Base-by-base conservation (phyloP, 2,888 invertebrate species). In the Arenicola marina region DNA sequence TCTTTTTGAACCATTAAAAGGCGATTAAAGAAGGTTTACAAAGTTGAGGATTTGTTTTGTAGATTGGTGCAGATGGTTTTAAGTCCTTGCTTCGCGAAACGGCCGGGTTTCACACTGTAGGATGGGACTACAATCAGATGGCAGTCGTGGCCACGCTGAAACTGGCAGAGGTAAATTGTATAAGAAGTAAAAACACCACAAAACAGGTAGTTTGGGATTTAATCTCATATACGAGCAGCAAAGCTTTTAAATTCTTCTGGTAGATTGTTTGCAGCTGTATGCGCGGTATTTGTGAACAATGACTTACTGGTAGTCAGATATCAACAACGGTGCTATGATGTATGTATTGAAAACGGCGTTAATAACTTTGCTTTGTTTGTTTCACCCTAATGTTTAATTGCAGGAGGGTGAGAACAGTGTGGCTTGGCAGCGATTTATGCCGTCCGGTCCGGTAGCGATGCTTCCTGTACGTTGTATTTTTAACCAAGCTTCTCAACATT, bases 401-500 rank as follows among this genome's bases (percentile, higher is more conserved):
- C 83, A 92, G 90, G 86, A 88, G 51, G 86, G 87, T 18, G 89
- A 89, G 59, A 97, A 97, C 83, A 87, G 88, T 32, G 91, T 92
- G 1, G 98, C 97, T 0, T 99, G 97, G 97, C 98, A 99, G 83
- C 87, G 96, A 69, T 97, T 97, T 85, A 85, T 96, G 66, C 92
- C 95, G 0, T 89, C 89, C 1, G 98, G 98, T 0, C 95, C 97
- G 0, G 87, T 99, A 29, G 98, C 98, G 2, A 81, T 98, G 29
- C 85, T 99, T 58, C 99, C 98, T 31, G 83, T 83, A 73, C 77
- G 79, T 67, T 34, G 11, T n/a, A 4, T 45, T 45, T 15, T 48
- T 18, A 48, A 48, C 7, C 24, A 48, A 11, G 11, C 21, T 4
- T 4, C 11, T 7, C 31, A 24, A 15, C 31, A 53, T 21, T 11